Conservation (phyloP, 2,888 invertebrate species). For the Epinotia nisella region DNA sequence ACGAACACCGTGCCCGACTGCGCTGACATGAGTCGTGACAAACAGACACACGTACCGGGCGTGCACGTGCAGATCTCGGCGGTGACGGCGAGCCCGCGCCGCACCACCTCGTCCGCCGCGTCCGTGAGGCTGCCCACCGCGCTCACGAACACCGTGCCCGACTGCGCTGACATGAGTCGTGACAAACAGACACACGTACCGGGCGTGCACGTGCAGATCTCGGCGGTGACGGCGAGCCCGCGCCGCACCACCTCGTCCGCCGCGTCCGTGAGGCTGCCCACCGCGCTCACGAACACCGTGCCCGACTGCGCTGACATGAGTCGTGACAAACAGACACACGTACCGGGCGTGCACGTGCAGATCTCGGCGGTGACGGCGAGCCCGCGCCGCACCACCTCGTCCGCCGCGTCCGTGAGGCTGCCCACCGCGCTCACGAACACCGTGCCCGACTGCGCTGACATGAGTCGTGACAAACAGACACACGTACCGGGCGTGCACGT, state of each 20-base stretch:
- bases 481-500: constrained; percentile 70
- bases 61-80: constrained; percentile 88
- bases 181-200: too few relatives aligned
- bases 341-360: constrained; percentile 72
- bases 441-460: constrained; percentile 85
- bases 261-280: constrained; percentile 94
- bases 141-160: constrained; percentile 89
- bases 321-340: too few relatives aligned
- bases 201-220: constrained; percentile 83
- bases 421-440: constrained; percentile 91
- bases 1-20: constrained; percentile 90
- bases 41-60: constrained; percentile 71
- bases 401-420: constrained; percentile 94
- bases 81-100: constrained; percentile 96
- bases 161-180: too few relatives aligned
- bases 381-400: constrained; percentile 97
- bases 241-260: constrained; percentile 98
- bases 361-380: constrained; percentile 96
- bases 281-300: constrained; percentile 89
- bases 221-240: constrained; percentile 95
- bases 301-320: too few relatives aligned
- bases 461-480: too few relatives aligned
- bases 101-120: constrained; percentile 97
- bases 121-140: constrained; percentile 94
- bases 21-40: too few relatives aligned